Evolutionary conservation across 2,113 vertebrate species (phyloP), one percentile per base, ranked within the genome.

Genomic region (Trachemys scripta): DNA sequence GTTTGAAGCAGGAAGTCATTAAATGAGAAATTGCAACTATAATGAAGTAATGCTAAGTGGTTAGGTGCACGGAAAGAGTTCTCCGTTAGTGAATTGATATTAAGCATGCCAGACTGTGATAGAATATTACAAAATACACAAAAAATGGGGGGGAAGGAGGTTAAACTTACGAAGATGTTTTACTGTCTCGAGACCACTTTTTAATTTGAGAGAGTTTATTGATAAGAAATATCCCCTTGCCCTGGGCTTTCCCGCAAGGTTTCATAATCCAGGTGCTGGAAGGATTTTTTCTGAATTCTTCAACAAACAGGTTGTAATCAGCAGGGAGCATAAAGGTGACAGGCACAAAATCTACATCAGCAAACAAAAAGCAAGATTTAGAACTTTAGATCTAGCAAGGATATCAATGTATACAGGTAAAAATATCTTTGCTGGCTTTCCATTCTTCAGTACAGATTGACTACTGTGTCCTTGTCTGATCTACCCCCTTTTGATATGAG

Each of bases 251-350:
- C 80, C 99, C 99, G 16, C 99, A 99, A 2, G 99, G 99, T 95
- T 99, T 99, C 99, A 99, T 99, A 97, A 99, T 99, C 99, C 99
- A 99, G 0, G 99, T 99, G 98, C 99, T 99, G 89, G 99, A 99
- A 0, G 99, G 99, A 95, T 99, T 99, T 97, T 99, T 99, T 84
- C 99, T 97, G 97, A 99, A 99, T 98, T 99, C 99, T 97, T 99
- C 99, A 96, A 99, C 99, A 22, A 99, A 99, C 91, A 99, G 98
- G 91, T 99, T 99, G 85, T 99, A 99, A 98, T 99, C 99, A 0
- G 99, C 99, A 0, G 99, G 99, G 82, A 99, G 99, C 99, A 99
- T 99, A 94, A 99, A 99, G 10, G 99, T 99, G 97, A 99, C 99
- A 0, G 99, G 99, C 56, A 99, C 99, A 24, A 99, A 99, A 98